Evolutionary conservation across 1,140 invertebrate species (phyloP), one percentile per base, ranked within the genome.

Genomic region (Ceratosolen solmsi): DNA sequence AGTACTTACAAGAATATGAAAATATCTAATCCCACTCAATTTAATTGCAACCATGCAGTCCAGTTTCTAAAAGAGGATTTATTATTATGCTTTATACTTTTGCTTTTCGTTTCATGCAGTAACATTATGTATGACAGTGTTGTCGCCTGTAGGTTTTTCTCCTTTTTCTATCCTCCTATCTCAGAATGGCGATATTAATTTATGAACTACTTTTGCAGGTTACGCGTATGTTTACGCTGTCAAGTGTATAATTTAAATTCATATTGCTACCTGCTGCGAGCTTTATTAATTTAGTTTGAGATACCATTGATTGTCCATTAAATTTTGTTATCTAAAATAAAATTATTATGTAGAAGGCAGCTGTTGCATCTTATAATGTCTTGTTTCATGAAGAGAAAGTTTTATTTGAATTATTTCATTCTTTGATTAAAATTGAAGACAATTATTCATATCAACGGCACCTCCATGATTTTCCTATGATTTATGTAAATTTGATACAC

Each of bases 21-120:
- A 38, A 20, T 36, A 8, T 41, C n/a, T 2, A 36, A 33, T 33
- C 25, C 30, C 27, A 27, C 77, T 73, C 70, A 22, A 49, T 73
- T 73, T 80, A 63, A 80, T 80, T 80, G 54, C 70, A 30, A 25
- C 51, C 68, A 60, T 38, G 70, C 54, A 72, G 65, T 15, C 65
- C 54, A 72, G 65, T 15, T 65, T 79, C 77, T 79, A 79, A 79
- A 71, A 71, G 54, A 71, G 49, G 77, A 79, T 79, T 79, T 79
- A 79, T 79, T 79, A 60, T 79, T 79, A 79, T 27, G 65, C 58
- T 46, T 11, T 17, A 8, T 4, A 1, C n/a, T 15, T 63, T 63
- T 15, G 25, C 15, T 68, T 38, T 38, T 36, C 36, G 33, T 38
- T 4, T 22, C 25, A 13, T 8, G 25, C 2, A 13, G 13, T 11